These are phyloP conservation scores for Elymnias hypermnestra DNA, from an alignment of 1,140 invertebrate genomes.

Conservation along the genomic window DNA sequence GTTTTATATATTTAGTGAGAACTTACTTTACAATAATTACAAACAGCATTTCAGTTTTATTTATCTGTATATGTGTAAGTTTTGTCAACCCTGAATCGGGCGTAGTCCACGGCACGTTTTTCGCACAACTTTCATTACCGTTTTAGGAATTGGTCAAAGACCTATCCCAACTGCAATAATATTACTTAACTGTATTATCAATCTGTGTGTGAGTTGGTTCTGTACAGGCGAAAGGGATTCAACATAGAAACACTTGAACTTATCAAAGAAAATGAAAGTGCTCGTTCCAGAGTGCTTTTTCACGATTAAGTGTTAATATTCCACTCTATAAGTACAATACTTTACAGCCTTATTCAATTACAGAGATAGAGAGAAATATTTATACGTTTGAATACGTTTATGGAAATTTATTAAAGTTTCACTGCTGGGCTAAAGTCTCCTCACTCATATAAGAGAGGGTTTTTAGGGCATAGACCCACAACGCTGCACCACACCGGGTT, in stretches of 20 bases:
- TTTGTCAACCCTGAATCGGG: constrained; percentile 30
- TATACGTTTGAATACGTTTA: too few relatives aligned
- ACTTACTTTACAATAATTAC: too few relatives aligned
- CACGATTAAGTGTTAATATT: constrained; percentile 1
- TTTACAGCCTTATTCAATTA: too few relatives aligned
- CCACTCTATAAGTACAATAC: too few relatives aligned
- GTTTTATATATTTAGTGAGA: too few relatives aligned
- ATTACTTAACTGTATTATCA: constrained; percentile 16
- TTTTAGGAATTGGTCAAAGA: constrained; percentile 50
- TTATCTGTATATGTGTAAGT: background rate
- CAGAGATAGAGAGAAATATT: too few relatives aligned
- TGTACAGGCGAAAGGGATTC: constrained; percentile 3
- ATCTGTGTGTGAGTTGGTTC: background rate
- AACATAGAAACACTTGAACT: background rate
- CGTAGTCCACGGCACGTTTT: constrained; percentile 39
- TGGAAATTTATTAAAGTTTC: too few relatives aligned
- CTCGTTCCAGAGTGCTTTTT: constrained; percentile 1
- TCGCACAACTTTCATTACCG: constrained; percentile 58
- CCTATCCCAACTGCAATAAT: constrained; percentile 25
- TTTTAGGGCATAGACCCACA: too few relatives aligned
- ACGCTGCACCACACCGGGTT: too few relatives aligned
- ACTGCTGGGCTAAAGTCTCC: too few relatives aligned
- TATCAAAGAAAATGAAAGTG: constrained; percentile 6
- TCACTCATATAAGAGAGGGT: too few relatives aligned
- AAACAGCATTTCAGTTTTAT: too few relatives aligned